Percentiles rank a stretch among this genome's conserved stretches.
These are phyloP conservation scores for Poicephalus gulielmi DNA, from an alignment of 2,113 vertebrate species.

Conservation along the genomic window DNA sequence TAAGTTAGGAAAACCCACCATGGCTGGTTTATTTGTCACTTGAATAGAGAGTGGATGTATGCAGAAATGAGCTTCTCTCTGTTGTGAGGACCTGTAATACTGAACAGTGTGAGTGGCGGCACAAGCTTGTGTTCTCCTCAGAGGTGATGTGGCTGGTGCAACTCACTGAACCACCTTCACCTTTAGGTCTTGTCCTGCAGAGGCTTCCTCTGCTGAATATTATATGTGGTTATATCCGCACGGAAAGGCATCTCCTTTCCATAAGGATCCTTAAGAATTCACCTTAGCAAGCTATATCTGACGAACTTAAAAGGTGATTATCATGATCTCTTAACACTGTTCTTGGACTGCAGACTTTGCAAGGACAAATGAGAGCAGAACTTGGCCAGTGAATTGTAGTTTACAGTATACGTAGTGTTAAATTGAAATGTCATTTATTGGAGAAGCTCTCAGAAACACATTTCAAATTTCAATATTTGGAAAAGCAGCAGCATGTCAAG, in stretches of 20 bases:
- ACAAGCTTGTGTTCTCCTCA: neutral
- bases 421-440: neutral
- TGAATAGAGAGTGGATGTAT: neutral
- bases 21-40: neutral
- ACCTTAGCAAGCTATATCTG: neutral
- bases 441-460: neutral
- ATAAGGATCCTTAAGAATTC: neutral
- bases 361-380: neutral
- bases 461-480: neutral
- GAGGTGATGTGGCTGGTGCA: neutral
- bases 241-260: neutral
- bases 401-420: neutral
- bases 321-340: neutral
- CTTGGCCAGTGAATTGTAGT: neutral
- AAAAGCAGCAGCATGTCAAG: neutral
- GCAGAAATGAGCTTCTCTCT: neutral
- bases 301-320: conserved; percentile 31
- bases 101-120: neutral
- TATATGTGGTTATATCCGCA: neutral
- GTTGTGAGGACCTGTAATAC: neutral
- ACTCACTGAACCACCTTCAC: neutral
- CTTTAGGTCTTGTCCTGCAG: neutral
- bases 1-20: neutral
- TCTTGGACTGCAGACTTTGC: neutral
- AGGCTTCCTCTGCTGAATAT: neutral